Percentiles rank a stretch among this genome's conserved stretches.
phyloP scores from a whole-genome alignment of 2,888 invertebrate genomes.

The Caradrina kadenii region DNA sequence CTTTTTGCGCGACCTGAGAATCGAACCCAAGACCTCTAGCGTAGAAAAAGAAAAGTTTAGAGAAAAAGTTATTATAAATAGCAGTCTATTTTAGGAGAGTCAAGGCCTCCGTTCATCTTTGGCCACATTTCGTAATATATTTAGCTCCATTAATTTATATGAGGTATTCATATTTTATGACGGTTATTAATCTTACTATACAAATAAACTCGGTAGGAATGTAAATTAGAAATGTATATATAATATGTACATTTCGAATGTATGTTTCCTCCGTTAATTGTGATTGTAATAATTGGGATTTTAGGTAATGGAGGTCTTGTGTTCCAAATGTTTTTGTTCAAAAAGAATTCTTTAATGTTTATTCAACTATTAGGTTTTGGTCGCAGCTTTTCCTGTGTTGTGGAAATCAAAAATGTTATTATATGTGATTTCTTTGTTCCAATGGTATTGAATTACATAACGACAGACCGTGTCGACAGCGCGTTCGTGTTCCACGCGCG shows the following conservation, averaged over 20 bases:
- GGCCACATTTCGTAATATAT: conserved; percentile 32
- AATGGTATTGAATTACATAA: too few species aligned
- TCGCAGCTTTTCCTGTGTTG: too few species aligned
- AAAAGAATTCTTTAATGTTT: background rate
- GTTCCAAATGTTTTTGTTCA: background rate
- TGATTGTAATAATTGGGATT: background rate
- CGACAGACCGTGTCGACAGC: too few species aligned
- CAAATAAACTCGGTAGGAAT: conserved; percentile 24
- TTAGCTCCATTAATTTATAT: conserved; percentile 40
- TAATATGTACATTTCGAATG: background rate
- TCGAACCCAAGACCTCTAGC: too few species aligned
- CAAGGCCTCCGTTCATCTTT: background rate
- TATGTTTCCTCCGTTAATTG: conserved; percentile 19
- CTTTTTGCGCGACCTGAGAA: too few species aligned
- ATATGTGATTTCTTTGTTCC: too few species aligned
- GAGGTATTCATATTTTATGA: conserved; percentile 46
- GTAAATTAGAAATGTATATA: too few species aligned
- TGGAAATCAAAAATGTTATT: too few species aligned
- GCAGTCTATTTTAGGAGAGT: too few species aligned
- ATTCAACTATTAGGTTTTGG: background rate
- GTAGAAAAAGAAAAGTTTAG: too few species aligned
- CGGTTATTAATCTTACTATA: conserved; percentile 38
- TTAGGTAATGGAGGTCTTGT: background rate
- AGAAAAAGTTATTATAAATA: too few species aligned
- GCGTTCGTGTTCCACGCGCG: too few species aligned